Evolutionary conservation across 2,888 invertebrate species (phyloP).

Genomic region (Lacanobia wlatinum): DNA sequence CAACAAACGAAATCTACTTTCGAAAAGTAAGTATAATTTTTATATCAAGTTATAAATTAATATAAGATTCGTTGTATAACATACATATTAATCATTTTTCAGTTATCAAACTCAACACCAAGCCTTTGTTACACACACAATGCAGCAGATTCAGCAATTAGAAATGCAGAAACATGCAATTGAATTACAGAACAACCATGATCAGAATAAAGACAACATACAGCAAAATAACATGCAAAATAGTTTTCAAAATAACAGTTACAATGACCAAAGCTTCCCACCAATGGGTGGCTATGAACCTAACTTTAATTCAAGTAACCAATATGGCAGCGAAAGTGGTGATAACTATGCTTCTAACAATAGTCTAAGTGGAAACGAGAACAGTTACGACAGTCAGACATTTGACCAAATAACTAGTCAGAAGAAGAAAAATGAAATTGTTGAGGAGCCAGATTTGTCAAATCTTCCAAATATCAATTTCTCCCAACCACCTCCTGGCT

Average conservation of each 20-base stretch:
- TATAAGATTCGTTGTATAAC: slow-evolving; percentile 24
- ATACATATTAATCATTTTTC: slow-evolving; percentile 61
- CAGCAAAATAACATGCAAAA: slow-evolving; percentile 77
- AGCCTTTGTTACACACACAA: slow-evolving; percentile 97
- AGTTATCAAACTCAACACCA: slow-evolving; percentile 98
- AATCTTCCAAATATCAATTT: slow-evolving; percentile 86
- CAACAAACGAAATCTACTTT: slow-evolving; percentile 96
- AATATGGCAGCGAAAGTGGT: slow-evolving; percentile 84
- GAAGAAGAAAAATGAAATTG: slow-evolving; percentile 75
- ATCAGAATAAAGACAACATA: slow-evolving; percentile 78
- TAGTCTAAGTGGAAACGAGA: slow-evolving; percentile 88
- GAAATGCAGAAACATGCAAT: slow-evolving; percentile 94
- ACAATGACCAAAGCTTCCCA: slow-evolving; percentile 81
- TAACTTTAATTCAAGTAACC: slow-evolving; percentile 79
- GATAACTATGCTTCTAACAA: slow-evolving; percentile 86
- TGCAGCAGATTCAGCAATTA: slow-evolving; percentile 96
- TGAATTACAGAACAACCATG: slow-evolving; percentile 88
- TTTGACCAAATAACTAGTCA: slow-evolving; percentile 84
- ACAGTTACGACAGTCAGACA: slow-evolving; percentile 86
- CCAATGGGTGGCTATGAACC: slow-evolving; percentile 80
- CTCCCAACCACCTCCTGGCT: slow-evolving; percentile 88
- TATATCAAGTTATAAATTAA: slow-evolving; percentile 27
- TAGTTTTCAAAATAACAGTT: slow-evolving; percentile 81
- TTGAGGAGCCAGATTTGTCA: slow-evolving; percentile 80
- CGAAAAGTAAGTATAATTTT: slow-evolving; percentile 90